phyloP scores from a whole-genome alignment of 1,140 invertebrate genomes.

The Lepidurus couesii region DNA sequence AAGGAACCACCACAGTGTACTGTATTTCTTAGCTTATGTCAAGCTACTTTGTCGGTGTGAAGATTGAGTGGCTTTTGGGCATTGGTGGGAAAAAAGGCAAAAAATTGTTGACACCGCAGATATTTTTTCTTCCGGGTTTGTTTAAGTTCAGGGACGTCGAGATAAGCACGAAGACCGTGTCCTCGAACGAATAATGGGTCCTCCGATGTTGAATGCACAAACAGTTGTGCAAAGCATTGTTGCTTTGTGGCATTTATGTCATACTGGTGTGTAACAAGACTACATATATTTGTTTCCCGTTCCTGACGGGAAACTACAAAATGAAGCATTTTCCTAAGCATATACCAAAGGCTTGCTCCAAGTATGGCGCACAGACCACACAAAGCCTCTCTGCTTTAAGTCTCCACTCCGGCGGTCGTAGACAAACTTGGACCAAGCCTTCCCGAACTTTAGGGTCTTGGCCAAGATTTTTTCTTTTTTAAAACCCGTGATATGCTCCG shows the following conservation, averaged over 20 bases:
- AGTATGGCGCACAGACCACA: neutral
- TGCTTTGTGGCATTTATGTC: neutral
- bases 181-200: neutral
- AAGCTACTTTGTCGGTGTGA: too few relatives aligned
- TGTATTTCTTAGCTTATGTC: too few relatives aligned
- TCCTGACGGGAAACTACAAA: neutral
- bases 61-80: too few relatives aligned
- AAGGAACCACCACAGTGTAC: too few relatives aligned
- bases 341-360: neutral
- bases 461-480: too few relatives aligned
- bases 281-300: neutral
- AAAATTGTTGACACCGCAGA: too few relatives aligned
- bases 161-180: neutral
- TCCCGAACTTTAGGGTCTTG: too few relatives aligned
- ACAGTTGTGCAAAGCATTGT: neutral
- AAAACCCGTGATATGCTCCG: too few relatives aligned
- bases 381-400: neutral
- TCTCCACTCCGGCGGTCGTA: too few relatives aligned
- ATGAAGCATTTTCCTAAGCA: neutral
- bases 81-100: too few relatives aligned
- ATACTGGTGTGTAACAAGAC: neutral
- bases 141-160: neutral
- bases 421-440: too few relatives aligned
- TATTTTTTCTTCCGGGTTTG: neutral
- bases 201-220: constrained; percentile 7